A percentile compares a stretch with the other conserved stretches of the same genome.
Conservation (phyloP, 2,113 vertebrate genomes). For the Anguilla japonica region DNA sequence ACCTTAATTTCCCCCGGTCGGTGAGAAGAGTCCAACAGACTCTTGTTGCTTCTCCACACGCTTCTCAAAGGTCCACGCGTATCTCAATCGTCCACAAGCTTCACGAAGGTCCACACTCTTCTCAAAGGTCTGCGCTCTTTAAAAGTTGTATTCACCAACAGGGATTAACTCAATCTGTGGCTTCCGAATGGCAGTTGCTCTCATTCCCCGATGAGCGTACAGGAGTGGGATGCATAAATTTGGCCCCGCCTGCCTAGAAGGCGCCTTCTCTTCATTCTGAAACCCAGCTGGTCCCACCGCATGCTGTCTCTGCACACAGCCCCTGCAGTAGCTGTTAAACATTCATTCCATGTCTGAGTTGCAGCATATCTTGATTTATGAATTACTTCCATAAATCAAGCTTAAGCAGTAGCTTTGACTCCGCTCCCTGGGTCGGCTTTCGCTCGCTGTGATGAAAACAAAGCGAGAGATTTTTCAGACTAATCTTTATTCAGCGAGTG, state of each 20-base stretch:
- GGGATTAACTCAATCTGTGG: no score
- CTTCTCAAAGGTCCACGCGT: not conserved
- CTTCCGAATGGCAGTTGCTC: no score
- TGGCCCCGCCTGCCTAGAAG: not conserved
- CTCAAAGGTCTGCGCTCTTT: no score
- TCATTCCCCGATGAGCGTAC: no score
- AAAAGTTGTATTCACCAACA: no score
- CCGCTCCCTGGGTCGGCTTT: not conserved
- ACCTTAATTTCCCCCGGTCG: no score
- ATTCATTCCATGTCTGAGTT: not conserved
- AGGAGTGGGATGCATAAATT: not conserved
- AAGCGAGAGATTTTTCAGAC: not conserved
- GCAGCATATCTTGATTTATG: not conserved
- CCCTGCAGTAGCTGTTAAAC: not conserved
- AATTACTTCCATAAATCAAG: not conserved
- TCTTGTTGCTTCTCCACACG: no score
- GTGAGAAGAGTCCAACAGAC: no score
- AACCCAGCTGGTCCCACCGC: not conserved
- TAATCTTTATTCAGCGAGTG: not conserved
- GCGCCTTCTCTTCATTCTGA: not conserved
- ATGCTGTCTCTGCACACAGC: not conserved
- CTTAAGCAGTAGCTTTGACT: not conserved
- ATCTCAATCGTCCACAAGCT: no score
- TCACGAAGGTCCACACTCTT: no score
- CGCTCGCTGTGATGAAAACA: not conserved